phyloP scores from a whole-genome alignment of 2,888 invertebrate genomes.

The Phaedon cochleariae region DNA sequence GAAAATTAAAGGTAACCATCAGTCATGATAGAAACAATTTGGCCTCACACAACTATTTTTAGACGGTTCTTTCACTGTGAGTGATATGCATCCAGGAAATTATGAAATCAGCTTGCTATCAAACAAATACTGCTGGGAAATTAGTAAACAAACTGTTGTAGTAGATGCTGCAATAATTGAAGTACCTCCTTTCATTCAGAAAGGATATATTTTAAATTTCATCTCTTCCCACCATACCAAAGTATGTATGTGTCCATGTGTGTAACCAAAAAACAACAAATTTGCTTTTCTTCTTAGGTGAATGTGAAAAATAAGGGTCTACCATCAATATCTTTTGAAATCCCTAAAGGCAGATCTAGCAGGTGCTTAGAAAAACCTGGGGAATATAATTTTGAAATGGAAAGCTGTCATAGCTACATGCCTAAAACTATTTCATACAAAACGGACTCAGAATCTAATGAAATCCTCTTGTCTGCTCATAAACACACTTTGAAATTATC shows the following conservation, averaged over 20 bases:
- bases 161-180: constrained; percentile 71
- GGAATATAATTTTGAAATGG: constrained; percentile 74
- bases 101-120: constrained; percentile 79
- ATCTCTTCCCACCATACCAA: constrained; percentile 75
- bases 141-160: constrained; percentile 69
- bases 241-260: constrained; percentile 55
- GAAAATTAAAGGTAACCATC: constrained; percentile 60
- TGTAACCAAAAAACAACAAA: neutral
- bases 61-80: constrained; percentile 77
- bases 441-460: constrained; percentile 59
- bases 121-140: constrained; percentile 86
- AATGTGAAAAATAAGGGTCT: constrained; percentile 55
- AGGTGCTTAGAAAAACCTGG: constrained; percentile 80
- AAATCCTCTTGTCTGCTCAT: constrained; percentile 54
- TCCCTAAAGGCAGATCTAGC: constrained; percentile 73
- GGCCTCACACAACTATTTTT: constrained; percentile 29
- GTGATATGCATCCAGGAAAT: constrained; percentile 84
- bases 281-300: constrained; percentile 55
- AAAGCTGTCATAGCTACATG: constrained; percentile 83
- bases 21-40: neutral
- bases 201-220: constrained; percentile 79
- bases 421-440: constrained; percentile 57
- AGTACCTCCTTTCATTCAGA: constrained; percentile 80
- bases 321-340: constrained; percentile 55
- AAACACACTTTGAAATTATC: constrained; percentile 54